A percentile compares a stretch with the other conserved stretches of the same genome.
Evolutionary conservation across 2,888 invertebrate genomes (phyloP).

Genomic region (Melieria crassipennis): DNA sequence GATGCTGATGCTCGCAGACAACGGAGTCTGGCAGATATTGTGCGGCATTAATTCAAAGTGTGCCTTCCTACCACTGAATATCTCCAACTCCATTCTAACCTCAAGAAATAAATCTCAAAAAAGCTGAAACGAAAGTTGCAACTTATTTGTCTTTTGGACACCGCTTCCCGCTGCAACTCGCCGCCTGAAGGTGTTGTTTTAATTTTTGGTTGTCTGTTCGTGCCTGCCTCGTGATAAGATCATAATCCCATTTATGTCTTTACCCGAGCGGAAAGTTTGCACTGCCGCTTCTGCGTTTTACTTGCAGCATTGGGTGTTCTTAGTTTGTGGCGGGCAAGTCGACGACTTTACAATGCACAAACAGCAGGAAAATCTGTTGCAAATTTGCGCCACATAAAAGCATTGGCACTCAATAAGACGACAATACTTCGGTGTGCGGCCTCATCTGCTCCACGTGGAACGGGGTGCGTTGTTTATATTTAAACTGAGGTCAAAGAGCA

Average conservation of each 20-base stretch:
- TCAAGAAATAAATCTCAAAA: conserved; percentile 63
- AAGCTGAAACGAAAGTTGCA: conserved; percentile 48
- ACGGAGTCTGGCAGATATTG: no score
- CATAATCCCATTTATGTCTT: conserved; percentile 67
- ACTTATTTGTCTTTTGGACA: conserved; percentile 60
- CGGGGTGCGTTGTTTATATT: conserved; percentile 57
- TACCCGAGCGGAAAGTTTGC: conserved; percentile 48
- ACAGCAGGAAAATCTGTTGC: conserved; percentile 17
- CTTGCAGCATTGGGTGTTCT: conserved; percentile 34
- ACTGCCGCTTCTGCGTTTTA: no score
- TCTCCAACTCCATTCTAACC: conserved; percentile 22
- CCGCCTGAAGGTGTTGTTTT: conserved; percentile 61
- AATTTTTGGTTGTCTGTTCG: conserved; percentile 50
- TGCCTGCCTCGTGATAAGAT: conserved; percentile 64
- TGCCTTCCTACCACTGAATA: no score
- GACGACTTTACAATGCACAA: not conserved
- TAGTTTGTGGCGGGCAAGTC: conserved; percentile 35
- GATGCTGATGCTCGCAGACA: no score
- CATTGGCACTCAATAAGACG: conserved; percentile 32
- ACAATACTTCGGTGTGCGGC: not conserved
- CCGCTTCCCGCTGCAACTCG: conserved; percentile 41
- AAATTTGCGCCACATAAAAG: conserved; percentile 26
- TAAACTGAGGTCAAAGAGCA: conserved; percentile 66
- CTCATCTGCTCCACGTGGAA: no score
- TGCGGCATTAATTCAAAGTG: no score